A percentile compares a stretch with the other conserved stretches of the same genome.
Evolutionary conservation across 37 sponge, comb jelly and placozoan species (phyloP).

Genomic region (Dysidea cf. avara): DNA sequence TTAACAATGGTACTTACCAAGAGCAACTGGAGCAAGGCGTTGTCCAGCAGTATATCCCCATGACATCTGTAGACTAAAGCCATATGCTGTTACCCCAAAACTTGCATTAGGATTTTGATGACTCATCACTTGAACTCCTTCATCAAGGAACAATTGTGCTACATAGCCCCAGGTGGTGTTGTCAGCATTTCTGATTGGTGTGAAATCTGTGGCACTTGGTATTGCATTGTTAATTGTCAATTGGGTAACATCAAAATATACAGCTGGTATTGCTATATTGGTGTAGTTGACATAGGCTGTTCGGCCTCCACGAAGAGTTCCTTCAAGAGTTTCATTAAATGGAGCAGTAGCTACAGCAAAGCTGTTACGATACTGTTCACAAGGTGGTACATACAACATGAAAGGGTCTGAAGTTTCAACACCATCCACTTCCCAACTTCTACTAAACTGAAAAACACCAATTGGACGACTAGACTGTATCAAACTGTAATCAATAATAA

Average conservation of each 20-base stretch:
- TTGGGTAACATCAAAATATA: constrained; percentile 12
- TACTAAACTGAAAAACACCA: constrained; percentile 32
- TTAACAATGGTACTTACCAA: constrained; percentile 2
- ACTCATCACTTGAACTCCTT: constrained; percentile 26
- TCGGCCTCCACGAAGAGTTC: constrained; percentile 12
- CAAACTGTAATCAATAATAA: neutral
- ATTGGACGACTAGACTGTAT: constrained; percentile 48
- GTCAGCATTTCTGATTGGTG: constrained; percentile 11
- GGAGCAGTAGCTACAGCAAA: constrained; percentile 17
- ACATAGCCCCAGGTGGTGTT: constrained; percentile 29
- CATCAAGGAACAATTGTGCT: neutral
- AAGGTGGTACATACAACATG: constrained; percentile 58
- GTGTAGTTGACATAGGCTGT: constrained; percentile 27
- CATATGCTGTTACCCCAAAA: constrained; percentile 52
- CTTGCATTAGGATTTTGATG: constrained; percentile 33
- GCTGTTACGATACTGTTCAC: constrained; percentile 64
- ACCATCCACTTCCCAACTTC: constrained; percentile 37
- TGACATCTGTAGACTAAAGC: constrained; percentile 25
- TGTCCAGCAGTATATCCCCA: constrained; percentile 67
- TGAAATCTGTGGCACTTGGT: neutral
- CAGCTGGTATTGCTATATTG: constrained; percentile 28
- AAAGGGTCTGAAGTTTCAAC: constrained; percentile 48
- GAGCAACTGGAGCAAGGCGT: constrained; percentile 36
- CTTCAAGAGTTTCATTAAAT: no score
- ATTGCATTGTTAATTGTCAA: constrained; percentile 20